Conservation (phyloP, 1,140 invertebrate species). For the Brachionus sp. region DNA sequence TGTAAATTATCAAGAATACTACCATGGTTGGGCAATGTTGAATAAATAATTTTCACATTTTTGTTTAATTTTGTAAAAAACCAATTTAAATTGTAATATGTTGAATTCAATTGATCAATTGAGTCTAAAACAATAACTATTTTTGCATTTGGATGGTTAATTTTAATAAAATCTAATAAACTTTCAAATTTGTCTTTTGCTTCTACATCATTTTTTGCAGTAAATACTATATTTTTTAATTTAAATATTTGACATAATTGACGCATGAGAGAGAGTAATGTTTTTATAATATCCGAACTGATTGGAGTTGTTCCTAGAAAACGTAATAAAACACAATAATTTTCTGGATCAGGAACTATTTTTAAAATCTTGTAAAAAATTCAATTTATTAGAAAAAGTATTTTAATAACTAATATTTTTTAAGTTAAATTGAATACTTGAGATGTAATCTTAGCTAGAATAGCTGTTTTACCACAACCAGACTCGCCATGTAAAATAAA, state of each 20-base stretch:
- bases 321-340: neutral
- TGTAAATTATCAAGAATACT: conserved; percentile 49
- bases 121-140: conserved; percentile 54
- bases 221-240: neutral
- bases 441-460: conserved; percentile 22
- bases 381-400: neutral
- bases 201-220: neutral
- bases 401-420: no score
- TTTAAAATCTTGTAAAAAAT: neutral
- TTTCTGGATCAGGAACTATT: conserved; percentile 4
- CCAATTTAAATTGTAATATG: conserved; percentile 53
- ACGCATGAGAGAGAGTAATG: neutral
- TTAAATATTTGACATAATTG: conserved; percentile 2
- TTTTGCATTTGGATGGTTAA: conserved; percentile 48
- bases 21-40: conserved; percentile 49
- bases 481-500: conserved; percentile 34
- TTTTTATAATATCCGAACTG: neutral
- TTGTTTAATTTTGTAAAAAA: conserved; percentile 51
- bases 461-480: conserved; percentile 45
- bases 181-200: neutral
- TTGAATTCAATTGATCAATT: conserved; percentile 51
- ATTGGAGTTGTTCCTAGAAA: conserved; percentile 11
- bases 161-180: neutral
- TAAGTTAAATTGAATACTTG: neutral
- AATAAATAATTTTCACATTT: conserved; percentile 54